A percentile compares a stretch with the other conserved stretches of the same genome.
Conservation (phyloP, 2,888 invertebrate species). For the Ormyrus thymus region DNA sequence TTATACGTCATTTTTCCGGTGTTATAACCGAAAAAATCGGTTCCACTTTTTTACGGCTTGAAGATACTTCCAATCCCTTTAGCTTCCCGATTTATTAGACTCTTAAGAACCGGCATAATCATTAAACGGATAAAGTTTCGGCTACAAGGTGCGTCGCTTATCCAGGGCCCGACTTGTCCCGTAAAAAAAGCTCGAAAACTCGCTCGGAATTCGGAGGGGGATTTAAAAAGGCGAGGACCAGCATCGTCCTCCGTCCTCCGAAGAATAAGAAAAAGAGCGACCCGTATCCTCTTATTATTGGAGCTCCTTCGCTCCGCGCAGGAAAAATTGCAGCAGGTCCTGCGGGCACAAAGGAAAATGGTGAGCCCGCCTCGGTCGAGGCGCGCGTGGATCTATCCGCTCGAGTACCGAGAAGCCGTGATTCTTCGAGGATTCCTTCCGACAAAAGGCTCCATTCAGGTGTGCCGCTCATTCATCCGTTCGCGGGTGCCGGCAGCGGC, state of each 20-base stretch:
- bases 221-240: slow-evolving; percentile 47
- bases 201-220: slow-evolving; percentile 42
- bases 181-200: background rate
- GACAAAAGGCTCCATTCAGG: slow-evolving; percentile 62
- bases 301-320: slow-evolving; percentile 56
- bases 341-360: slow-evolving; percentile 46
- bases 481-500: no score
- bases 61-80: no score
- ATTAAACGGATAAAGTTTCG: background rate
- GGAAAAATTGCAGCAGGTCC: slow-evolving; percentile 69
- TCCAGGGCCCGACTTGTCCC: background rate
- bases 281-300: slow-evolving; percentile 53
- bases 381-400: slow-evolving; percentile 57
- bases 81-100: no score
- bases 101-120: slow-evolving; percentile 9
- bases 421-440: slow-evolving; percentile 69
- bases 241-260: slow-evolving; percentile 3
- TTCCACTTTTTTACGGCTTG: no score
- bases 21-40: no score
- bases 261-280: slow-evolving; percentile 21
- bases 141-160: slow-evolving; percentile 27
- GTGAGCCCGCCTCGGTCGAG: slow-evolving; percentile 40
- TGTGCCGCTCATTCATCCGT: no score
- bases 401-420: slow-evolving; percentile 65
- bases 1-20: no score